These are phyloP conservation scores for Chironomus tepperi DNA, from an alignment of 1,140 invertebrate genomes.

Conservation along the genomic window DNA sequence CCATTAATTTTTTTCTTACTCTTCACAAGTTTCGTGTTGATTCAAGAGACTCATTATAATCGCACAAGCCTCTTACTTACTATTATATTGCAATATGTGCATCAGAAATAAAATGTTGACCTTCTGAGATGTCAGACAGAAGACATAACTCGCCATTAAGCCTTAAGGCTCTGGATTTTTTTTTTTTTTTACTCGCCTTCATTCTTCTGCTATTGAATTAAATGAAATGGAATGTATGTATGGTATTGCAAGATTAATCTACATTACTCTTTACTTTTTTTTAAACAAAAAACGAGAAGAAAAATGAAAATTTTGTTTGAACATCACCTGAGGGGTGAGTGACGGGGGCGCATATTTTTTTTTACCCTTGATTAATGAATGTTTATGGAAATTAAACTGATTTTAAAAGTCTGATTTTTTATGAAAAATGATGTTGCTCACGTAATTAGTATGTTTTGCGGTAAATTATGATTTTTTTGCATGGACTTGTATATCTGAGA, in stretches of 20 bases:
- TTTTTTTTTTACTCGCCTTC: not conserved
- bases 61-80: constrained; percentile 1
- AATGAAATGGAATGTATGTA: not conserved
- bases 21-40: not conserved
- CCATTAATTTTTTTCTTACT: not conserved
- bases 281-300: not conserved
- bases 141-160: constrained; percentile 5
- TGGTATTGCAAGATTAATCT: not conserved
- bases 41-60: constrained; percentile 9
- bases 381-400: too few species aligned
- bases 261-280: not conserved
- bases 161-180: not conserved
- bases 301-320: too few species aligned
- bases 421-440: too few species aligned
- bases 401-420: too few species aligned
- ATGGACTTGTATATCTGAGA: too few species aligned
- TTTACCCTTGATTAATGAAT: too few species aligned
- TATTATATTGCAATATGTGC: constrained; percentile 4
- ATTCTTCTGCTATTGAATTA: not conserved
- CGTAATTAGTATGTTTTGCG: too few species aligned
- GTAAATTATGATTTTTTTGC: too few species aligned
- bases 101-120: constrained; percentile 3
- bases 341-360: too few species aligned
- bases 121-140: constrained; percentile 4
- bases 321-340: too few species aligned